Evolutionary conservation across 2,113 vertebrate genomes (phyloP).

Genomic region (Crotalus horridus): DNA sequence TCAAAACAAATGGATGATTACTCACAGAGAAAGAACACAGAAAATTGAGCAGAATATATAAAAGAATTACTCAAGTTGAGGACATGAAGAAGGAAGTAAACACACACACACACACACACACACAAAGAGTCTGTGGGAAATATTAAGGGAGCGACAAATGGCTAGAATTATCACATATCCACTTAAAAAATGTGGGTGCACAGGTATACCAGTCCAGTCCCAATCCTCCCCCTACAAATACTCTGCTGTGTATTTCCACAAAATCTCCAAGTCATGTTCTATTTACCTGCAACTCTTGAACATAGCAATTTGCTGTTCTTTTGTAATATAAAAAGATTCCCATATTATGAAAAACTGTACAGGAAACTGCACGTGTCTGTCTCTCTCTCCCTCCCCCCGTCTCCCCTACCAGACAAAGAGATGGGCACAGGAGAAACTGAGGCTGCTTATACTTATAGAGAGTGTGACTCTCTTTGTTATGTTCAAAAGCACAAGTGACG

Average conservation of each 20-base stretch:
- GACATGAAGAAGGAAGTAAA: neutral
- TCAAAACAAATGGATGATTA: constrained; percentile 6
- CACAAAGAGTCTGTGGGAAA: neutral
- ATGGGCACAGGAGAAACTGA: neutral
- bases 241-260: neutral
- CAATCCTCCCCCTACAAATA: neutral
- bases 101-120: neutral
- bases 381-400: neutral
- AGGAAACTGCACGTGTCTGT: neutral
- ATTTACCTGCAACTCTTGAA: neutral
- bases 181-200: neutral
- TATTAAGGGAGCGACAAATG: neutral
- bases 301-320: neutral
- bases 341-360: neutral
- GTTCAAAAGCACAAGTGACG: neutral
- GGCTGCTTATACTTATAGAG: neutral
- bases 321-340: neutral
- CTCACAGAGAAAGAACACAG: neutral
- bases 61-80: neutral
- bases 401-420: no score
- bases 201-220: neutral
- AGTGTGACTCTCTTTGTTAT: no score
- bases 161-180: neutral
- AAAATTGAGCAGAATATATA: neutral
- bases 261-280: neutral